phyloP scores from a whole-genome alignment of 2,797 vertebrate species.

The Graptemys geographica region DNA sequence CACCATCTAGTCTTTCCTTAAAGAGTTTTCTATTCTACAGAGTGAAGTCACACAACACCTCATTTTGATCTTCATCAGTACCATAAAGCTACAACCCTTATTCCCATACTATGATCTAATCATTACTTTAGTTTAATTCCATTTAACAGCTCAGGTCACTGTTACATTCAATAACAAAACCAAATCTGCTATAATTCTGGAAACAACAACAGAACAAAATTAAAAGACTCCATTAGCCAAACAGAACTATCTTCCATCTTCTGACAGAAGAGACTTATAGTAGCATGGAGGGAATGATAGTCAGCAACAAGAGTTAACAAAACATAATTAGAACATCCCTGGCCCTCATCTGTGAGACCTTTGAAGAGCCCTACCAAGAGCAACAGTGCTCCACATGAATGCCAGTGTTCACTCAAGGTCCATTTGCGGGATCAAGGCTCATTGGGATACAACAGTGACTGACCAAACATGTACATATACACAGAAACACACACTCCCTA shows the following conservation, averaged over 20 bases:
- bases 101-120: background rate
- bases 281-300: background rate
- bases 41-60: background rate
- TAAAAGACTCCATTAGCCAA: background rate
- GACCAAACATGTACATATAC: background rate
- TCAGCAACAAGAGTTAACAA: background rate
- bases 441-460: background rate
- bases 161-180: background rate
- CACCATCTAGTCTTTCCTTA: background rate
- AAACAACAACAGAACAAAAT: background rate
- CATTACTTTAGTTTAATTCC: constrained; percentile 26
- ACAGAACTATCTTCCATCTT: background rate
- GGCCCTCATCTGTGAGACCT: background rate
- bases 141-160: constrained; percentile 9
- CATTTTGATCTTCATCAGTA: background rate
- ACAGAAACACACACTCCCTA: background rate
- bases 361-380: background rate
- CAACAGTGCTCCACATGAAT: background rate
- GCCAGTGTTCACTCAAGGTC: background rate
- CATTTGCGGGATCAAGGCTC: background rate
- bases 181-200: background rate
- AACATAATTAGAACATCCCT: background rate
- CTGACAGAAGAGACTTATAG: background rate
- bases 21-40: constrained; percentile 3
- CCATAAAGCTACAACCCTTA: constrained; percentile 4